Base-by-base conservation (phyloP, 2,113 vertebrate genomes). In the Campylomormyrus numenius region DNA sequence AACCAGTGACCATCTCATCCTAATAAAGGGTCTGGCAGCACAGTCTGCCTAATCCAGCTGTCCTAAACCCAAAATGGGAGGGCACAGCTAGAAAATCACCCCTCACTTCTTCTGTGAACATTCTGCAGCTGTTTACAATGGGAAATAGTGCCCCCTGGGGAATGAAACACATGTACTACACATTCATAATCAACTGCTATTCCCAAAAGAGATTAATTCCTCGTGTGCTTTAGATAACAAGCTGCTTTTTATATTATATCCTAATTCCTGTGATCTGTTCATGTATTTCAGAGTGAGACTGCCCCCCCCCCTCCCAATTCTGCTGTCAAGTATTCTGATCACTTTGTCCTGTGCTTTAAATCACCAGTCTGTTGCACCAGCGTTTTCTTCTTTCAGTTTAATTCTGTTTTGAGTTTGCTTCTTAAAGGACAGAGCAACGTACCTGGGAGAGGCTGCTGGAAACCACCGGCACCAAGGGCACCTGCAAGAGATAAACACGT, bases 391-490 rank as follows among this genome's bases (percentile, higher is more conserved):
- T 21, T 84, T 48, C 80, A 84, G 7, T 39, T 45, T 48, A 42
- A 46, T 84, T 42, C 80, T 46, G 19, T 84, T 45, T 48, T 42
- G 42, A 46, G 13, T 48, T 46, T 49, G 58, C 13, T 13, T 27
- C 62, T 88, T 9, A 58, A 27, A 15, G 24, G 21, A 49, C 10
- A 7, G 53, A 10, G 31, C 1, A 24, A 15, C 90, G n/a, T 93
- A 96, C 95, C 95, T 95, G 90, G 95, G 90, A 93, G 94, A 80
- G 91, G 93, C 90, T 94, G 94, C 77, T 94, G 95, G 91, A 94
- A 95, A 90, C 92, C 93, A 87, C 93, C 94, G 83, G 94, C 94
- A 83, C 15, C 92, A 2, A 93, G 88, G 50, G 77, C 91, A 91
- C 93, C 95, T 95, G 88, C 35, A 88, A 90, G 56, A 90, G 48